Evolutionary conservation across 2,888 invertebrate species (phyloP).

Genomic region (Ellobium chinense): DNA sequence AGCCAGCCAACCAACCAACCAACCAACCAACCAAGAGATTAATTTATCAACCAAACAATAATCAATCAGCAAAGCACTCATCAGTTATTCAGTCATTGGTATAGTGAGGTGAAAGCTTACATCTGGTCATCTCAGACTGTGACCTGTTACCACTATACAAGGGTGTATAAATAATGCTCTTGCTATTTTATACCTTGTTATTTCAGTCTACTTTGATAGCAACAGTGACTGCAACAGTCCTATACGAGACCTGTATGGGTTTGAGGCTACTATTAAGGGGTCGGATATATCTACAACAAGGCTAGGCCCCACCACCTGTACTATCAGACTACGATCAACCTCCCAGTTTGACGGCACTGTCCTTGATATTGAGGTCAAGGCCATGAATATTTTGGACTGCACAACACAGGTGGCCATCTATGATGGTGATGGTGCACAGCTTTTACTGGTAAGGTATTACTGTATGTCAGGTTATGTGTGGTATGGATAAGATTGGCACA

Average conservation of each 20-base stretch:
- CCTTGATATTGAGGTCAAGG: constrained; percentile 40
- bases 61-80: too few species aligned
- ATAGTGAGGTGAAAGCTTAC: too few species aligned
- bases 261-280: constrained; percentile 30
- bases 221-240: constrained; percentile 50
- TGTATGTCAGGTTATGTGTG: too few species aligned
- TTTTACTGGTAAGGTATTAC: constrained; percentile 26
- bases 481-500: too few species aligned
- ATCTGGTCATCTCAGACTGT: too few species aligned
- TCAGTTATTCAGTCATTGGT: too few species aligned
- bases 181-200: neutral
- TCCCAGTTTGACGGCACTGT: constrained; percentile 40
- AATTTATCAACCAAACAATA: too few species aligned
- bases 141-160: too few species aligned
- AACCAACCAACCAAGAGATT: too few species aligned
- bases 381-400: constrained; percentile 45
- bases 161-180: too few species aligned
- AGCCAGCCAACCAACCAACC: too few species aligned
- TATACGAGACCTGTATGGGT: constrained; percentile 40
- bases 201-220: constrained; percentile 46
- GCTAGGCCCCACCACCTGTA: constrained; percentile 32
- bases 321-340: constrained; percentile 14
- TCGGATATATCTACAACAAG: constrained; percentile 7
- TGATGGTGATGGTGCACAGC: constrained; percentile 41
- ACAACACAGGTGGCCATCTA: constrained; percentile 38